Base-by-base conservation (phyloP, 2,888 invertebrate genomes). In the Epicampocera succincta region DNA sequence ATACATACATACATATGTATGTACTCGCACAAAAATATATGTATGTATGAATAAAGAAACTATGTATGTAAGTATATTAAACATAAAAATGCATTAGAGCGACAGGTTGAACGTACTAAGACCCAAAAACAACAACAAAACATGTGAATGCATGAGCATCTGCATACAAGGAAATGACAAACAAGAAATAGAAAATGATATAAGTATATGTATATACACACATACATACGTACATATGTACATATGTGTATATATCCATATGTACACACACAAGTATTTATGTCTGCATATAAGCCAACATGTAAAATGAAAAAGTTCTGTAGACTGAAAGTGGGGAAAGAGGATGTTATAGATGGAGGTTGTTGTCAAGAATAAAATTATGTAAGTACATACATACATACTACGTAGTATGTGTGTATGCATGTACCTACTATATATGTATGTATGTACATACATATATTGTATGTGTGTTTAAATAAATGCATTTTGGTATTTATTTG, bases 81-180 rank as follows among this genome's bases (percentile, higher is more conserved):
- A 78, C 66, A 80, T 60, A 61, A 66, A 73, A 73, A 73, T 69
- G 73, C 74, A 83, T 76, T 80, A 82, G 74, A 82, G 82, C 74
- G 82, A 82, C 82, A 82, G 82, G 82, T 82, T 82, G 82, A 82
- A 82, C 72, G 82, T 66, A 82, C 82, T 75, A 75, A 82, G 74
- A 40, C 65, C 66, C 38, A 65, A 60, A 72, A 83, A 46, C 48
- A 65, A 72, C 66, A 58, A 77, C 38, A 52, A 73, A 19, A 54
- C 15, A 56, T 15, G 15, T 54, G 17, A 50, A 50, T 12, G 25
- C 44, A 54, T 48, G 56, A 68, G 54, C 50, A 78, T 66, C 68
- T 68, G 72, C 71, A 78, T 46, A 72, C 48, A 78, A 81, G 71
- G 65, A 74, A 69, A 63, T 58, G 69, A 65, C 52, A 65, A 69